Evolutionary conservation across 1,140 invertebrate genomes (phyloP).

Genomic region (Manduca sexta): DNA sequence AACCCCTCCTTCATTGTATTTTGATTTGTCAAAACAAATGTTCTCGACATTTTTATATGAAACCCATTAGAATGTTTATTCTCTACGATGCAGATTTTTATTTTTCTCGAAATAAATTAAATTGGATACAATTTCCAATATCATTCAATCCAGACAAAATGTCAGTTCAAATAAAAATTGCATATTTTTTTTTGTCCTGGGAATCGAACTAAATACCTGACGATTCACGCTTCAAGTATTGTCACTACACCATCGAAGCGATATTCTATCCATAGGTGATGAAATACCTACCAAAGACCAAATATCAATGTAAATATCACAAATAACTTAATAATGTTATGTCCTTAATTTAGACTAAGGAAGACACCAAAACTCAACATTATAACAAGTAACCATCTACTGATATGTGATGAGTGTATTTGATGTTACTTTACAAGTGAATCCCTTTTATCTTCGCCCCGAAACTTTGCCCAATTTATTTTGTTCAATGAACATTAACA

Average conservation of each 20-base stretch:
- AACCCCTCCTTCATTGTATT: constrained; percentile 28
- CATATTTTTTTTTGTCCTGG: background rate
- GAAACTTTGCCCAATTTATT: constrained; percentile 23
- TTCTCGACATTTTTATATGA: constrained; percentile 23
- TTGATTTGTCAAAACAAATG: constrained; percentile 34
- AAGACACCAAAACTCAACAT: background rate
- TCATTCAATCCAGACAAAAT: background rate
- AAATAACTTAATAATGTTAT: background rate
- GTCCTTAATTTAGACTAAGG: background rate
- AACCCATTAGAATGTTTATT: background rate
- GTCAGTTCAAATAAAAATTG: background rate
- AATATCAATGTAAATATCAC: background rate
- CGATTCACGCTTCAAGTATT: too few species aligned
- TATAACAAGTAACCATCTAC: constrained; percentile 4
- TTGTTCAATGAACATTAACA: constrained; percentile 26
- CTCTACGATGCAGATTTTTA: too few species aligned
- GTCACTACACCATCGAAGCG: too few species aligned
- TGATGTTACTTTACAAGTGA: constrained; percentile 14
- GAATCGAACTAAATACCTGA: too few species aligned
- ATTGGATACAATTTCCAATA: too few species aligned
- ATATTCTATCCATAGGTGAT: too few species aligned
- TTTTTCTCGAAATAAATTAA: background rate
- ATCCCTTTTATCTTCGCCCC: constrained; percentile 16
- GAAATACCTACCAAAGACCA: too few species aligned
- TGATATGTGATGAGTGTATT: constrained; percentile 9